Evolutionary conservation across 2,113 vertebrate genomes (phyloP), one percentile per base, ranked within the genome.

Genomic region (Willisornis vidua): DNA sequence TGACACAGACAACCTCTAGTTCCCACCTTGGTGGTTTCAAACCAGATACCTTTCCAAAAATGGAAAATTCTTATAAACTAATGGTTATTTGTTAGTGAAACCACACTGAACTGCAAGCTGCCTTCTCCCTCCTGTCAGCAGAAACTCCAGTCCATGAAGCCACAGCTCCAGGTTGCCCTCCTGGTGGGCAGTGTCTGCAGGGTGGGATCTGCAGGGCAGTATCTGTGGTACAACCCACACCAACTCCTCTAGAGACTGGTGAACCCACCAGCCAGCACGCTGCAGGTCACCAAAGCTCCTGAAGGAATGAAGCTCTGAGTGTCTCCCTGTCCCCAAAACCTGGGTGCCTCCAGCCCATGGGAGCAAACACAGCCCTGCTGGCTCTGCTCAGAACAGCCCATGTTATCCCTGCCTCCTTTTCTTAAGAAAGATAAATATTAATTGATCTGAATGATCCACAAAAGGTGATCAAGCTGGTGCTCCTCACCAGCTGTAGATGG

Each of bases 291-390:
- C 43, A 52, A 37, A 67, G 35, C 33, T 74, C 72, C n/a, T 19
- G 16, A 45, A 61, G 43, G 35, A 62, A 31, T 3, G 24, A 62
- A 7, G 15, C 12, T 16, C 29, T 72, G 25, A 65, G 2, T 28
- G 23, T 29, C 45, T 63, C 20, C 37, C 54, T 73, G n/a, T 18
- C 5, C 43, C n/a, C 43, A 52, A 58, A 77, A 41, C 8, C 1
- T 0, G 45, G 12, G n/a, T 29, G 37, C 19, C 54, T 23, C 2
- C 0, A 19, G 61, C 61, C n/a, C 78, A 19, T 0, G 8, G 13
- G 52, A 68, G 25, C 23, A 67, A 29, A 28, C 1, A 24, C 3
- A 8, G 16, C 52, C 20, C 25, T 13, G 18, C 31, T 24, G 35
- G 35, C 14, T 67, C 54, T 65, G 41, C 39, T n/a, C 51, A 33